Base-by-base conservation (phyloP, 92 coral and sea anemone species). In the Zoanthus sociatus region DNA sequence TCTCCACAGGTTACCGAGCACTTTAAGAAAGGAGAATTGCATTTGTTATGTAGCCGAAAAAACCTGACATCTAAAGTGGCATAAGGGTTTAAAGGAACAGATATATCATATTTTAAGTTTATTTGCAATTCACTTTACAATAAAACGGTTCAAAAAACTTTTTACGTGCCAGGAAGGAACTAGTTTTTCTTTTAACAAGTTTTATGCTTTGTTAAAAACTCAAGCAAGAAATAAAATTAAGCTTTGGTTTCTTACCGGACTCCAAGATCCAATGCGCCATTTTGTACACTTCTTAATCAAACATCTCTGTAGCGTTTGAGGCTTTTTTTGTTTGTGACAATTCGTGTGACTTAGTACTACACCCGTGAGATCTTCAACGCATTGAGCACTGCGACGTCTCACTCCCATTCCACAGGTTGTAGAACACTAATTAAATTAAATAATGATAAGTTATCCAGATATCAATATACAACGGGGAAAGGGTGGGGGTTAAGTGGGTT, bases 1-100 rank as follows among this genome's bases (percentile, higher is more conserved):
- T 79, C 85, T 79, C 85, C 85, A 50, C 85, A 79, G 0, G 85
- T 66, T 42, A 32, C 75, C 32, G 85, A 66, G 48, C 85, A 79
- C 85, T 79, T 55, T 64, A 17, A 56, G 46, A 68, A 26, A 51
- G 18, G 8, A 75, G 60, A 6, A 17, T 20, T 16, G 61, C 15
- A 58, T 6, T 1, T 10, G 0, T 14, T 58, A 37, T 11, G n/a
- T 58, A 14, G 21, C 1, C 9, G n/a, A 63, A 50, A 50, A 11
- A 50, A 50, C 10, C 1, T 50, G 10, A 50, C 54, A 50, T 50
- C 10, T 3, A 50, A 50, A 37, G 42, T 37, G 42, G 1, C 12
- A 50, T 50, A 5, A 50, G 55, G 12, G 7, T 3, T 50, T 50
- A 50, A 50, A 50, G 12, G 9, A 50, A 50, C 9, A 50, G 55